These are phyloP conservation scores for Mycalesis mineus DNA, from an alignment of 2,888 invertebrate genomes.

Conservation along the genomic window DNA sequence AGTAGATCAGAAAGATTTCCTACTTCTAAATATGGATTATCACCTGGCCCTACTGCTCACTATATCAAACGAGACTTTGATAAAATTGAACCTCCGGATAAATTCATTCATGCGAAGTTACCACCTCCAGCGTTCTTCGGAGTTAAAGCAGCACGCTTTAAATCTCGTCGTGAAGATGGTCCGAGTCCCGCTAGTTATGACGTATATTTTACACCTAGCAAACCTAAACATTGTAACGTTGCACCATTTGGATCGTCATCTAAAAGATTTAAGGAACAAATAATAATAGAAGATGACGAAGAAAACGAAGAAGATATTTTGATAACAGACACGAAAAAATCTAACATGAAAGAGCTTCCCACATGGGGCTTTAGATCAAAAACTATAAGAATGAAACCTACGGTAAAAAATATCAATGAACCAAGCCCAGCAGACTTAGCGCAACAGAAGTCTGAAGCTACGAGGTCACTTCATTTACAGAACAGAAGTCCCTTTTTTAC, in stretches of 20 bases:
- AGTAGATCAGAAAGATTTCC: slow-evolving; percentile 49
- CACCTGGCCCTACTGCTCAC: slow-evolving; percentile 57
- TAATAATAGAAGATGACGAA: slow-evolving; percentile 28
- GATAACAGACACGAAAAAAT: slow-evolving; percentile 23
- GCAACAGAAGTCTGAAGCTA: slow-evolving; percentile 24
- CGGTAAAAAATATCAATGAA: slow-evolving; percentile 40
- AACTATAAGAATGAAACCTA: slow-evolving; percentile 50
- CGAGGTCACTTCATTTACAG: slow-evolving; percentile 39
- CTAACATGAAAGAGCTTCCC: slow-evolving; percentile 32
- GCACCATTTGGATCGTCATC: slow-evolving; percentile 53
- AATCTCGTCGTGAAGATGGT: slow-evolving; percentile 39
- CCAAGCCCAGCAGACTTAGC: slow-evolving; percentile 50
- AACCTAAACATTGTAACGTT: slow-evolving; percentile 40
- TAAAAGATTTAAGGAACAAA: slow-evolving; percentile 45
- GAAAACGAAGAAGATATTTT: slow-evolving; percentile 30
- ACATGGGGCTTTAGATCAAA: slow-evolving; percentile 61
- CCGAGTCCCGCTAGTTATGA: slow-evolving; percentile 57
- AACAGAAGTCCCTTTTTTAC: slow-evolving; percentile 51
- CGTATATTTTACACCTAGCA: slow-evolving; percentile 35
- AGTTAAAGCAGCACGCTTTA: slow-evolving; percentile 51
- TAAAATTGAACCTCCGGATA: slow-evolving; percentile 32
- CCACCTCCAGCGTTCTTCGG: slow-evolving; percentile 53
- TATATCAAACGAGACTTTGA: slow-evolving; percentile 55
- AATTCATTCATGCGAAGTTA: slow-evolving; percentile 43
- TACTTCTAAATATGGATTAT: slow-evolving; percentile 30